Evolutionary conservation across 1,140 invertebrate species (phyloP).

Genomic region (Arion vulgaris): DNA sequence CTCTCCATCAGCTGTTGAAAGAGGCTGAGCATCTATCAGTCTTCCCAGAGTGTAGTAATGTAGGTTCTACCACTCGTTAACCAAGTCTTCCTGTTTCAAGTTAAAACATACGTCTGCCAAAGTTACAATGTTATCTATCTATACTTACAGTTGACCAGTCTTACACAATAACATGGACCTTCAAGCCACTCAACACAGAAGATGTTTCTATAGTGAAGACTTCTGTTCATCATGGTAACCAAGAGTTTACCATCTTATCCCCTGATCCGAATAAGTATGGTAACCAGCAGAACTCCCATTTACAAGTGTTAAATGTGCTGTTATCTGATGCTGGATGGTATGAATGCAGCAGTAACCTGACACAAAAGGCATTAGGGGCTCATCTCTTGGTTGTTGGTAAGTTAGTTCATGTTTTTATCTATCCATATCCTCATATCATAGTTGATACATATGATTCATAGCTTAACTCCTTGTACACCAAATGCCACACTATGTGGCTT

Average conservation of each 20-base stretch:
- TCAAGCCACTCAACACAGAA: background rate
- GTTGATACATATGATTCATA: no score
- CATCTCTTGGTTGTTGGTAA: slow-evolving; percentile 25
- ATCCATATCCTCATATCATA: no score
- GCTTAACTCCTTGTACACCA: no score
- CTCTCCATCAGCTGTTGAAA: no score
- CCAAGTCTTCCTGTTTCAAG: no score
- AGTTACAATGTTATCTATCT: no score
- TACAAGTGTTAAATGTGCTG: background rate
- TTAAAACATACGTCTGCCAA: no score
- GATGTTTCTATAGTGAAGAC: background rate
- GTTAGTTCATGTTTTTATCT: background rate
- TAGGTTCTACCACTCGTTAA: no score
- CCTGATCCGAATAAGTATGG: background rate
- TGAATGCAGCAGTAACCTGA: slow-evolving; percentile 27
- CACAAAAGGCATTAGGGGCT: background rate
- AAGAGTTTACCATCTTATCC: background rate
- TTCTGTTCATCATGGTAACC: background rate
- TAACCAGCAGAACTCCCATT: background rate
- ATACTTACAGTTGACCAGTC: background rate
- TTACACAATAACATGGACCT: slow-evolving; percentile 17
- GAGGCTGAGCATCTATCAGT: no score
- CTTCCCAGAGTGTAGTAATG: no score
- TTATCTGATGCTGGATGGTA: slow-evolving; percentile 28
- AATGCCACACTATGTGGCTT: no score